Evolutionary conservation across 1,140 invertebrate genomes (phyloP), one percentile per base, ranked within the genome.

Genomic region (Oreohelix idahoensis): DNA sequence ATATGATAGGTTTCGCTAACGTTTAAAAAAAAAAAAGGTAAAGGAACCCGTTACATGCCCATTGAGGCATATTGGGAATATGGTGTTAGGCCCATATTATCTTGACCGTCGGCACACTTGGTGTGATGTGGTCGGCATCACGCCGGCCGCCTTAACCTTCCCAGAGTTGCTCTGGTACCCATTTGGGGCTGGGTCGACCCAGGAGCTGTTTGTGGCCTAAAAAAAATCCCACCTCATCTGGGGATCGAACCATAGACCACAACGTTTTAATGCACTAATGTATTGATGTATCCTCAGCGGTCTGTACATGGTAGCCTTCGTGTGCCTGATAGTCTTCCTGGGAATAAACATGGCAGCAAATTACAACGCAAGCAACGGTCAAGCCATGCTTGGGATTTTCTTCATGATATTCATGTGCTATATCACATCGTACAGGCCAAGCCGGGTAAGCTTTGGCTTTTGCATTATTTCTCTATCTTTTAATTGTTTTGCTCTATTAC

Each of bases 331-430:
- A 20, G 45, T 35, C 23, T 76, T 53, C 26, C 29, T 76, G 17
- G 45, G 26, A 1, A 32, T 76, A 10, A 35, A 45, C 26, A 32
- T 66, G n/a, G 45, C 29, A 4, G 53, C 2, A 29, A 35, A 23
- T 1, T 36, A 76, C 39, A 49, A 4, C 26, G 1, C 32, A 5
- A 32, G 42, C 20, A 76, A 51, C 32, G 74, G 39, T 2, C 74
- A 76, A 53, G 74, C 74, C n/a, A 11, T 76, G 42, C 2, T 76
- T 11, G 74, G 74, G 11, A 45, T 76, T 29, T 76, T 76, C 45
- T 1, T 15, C 45, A 15, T 76, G 20, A 35, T 76, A 4, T 35
- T 51, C 45, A 51, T 51, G 29, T 76, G 74, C 20, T 76, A 38
- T 35, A 15, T 76, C 0, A 35, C 42, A 10, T 76, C 74, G 10